Conservation (phyloP, 2,113 vertebrate species). For the Phyllostomus discolor region DNA sequence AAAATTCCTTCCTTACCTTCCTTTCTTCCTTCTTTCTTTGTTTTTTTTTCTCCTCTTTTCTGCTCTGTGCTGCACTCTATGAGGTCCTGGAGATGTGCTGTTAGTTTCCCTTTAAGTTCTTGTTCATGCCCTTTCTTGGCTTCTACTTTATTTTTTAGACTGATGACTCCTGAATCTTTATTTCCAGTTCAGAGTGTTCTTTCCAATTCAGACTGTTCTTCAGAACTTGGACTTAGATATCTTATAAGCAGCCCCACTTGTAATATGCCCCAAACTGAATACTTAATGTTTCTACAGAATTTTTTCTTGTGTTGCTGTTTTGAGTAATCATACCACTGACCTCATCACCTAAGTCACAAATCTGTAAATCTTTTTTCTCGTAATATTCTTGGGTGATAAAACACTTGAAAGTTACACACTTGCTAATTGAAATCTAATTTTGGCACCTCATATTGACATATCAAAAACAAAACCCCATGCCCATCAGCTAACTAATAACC, state of each 20-base stretch:
- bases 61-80: not conserved
- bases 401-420: not conserved
- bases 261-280: not conserved
- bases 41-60: not conserved
- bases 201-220: not conserved
- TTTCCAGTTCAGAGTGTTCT: slow-evolving; percentile 12
- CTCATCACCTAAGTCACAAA: not conserved
- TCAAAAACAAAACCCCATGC: not conserved
- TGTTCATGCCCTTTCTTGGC: not conserved
- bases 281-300: not conserved
- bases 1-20: not conserved
- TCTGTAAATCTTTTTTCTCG: not conserved
- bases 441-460: not conserved
- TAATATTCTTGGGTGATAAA: not conserved
- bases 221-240: not conserved
- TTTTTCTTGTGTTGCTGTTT: slow-evolving; percentile 4
- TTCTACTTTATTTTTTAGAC: not conserved
- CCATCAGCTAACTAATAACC: not conserved
- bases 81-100: not conserved
- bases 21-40: not conserved
- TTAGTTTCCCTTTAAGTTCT: not conserved
- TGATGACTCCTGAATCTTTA: not conserved
- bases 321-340: not conserved
- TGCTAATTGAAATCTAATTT: not conserved
- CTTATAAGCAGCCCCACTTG: not conserved